Percentiles rank a stretch among this genome's conserved stretches.
Conservation (phyloP, 2,888 invertebrate species). For the Tiliacea aurago region DNA sequence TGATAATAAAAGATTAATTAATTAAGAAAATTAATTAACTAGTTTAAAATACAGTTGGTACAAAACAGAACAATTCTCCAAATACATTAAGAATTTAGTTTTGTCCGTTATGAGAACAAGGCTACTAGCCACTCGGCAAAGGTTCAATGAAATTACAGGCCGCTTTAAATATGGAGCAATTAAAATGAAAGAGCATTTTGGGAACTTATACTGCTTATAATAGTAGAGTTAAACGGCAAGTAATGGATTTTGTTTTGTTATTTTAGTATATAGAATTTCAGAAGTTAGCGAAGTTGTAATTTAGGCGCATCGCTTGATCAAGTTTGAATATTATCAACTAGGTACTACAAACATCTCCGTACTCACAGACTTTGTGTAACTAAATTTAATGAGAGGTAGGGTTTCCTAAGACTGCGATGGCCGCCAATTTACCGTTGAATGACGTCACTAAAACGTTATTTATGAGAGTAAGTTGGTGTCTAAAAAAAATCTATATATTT, state of each 20-base stretch:
- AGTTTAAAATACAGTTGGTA: too few relatives aligned
- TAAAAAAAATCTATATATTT: too few relatives aligned
- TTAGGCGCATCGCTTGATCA: constrained; percentile 1
- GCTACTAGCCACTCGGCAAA: constrained; percentile 51
- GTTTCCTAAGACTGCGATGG: too few relatives aligned
- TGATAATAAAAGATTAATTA: neutral
- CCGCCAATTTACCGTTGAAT: too few relatives aligned
- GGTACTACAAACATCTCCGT: neutral
- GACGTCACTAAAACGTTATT: too few relatives aligned
- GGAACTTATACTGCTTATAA: constrained; percentile 59
- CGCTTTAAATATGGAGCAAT: constrained; percentile 63
- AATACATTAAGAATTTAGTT: constrained; percentile 31
- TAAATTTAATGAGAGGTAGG: neutral
- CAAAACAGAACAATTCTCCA: neutral
- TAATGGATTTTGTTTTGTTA: constrained; percentile 36
- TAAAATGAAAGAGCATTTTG: constrained; percentile 66
- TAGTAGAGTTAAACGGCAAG: constrained; percentile 36
- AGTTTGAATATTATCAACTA: constrained; percentile 1
- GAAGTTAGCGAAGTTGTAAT: neutral
- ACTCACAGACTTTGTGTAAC: neutral
- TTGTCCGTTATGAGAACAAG: constrained; percentile 42
- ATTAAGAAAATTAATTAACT: too few relatives aligned
- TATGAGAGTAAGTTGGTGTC: too few relatives aligned
- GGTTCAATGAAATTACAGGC: constrained; percentile 67
- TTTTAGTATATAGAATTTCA: neutral